Conservation (phyloP, 2,797 vertebrate species). For the Sphenodon punctatus region DNA sequence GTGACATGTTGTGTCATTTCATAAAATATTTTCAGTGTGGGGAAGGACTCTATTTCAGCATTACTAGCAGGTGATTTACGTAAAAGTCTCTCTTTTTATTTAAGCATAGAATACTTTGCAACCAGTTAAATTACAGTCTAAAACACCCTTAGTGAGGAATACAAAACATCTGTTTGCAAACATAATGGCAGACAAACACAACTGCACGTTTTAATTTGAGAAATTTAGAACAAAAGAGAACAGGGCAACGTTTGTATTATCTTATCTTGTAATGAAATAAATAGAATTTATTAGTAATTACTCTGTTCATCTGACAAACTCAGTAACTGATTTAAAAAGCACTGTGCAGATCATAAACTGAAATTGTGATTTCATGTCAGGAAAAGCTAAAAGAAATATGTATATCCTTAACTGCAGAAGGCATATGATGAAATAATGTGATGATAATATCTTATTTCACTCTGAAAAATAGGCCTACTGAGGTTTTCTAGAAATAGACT, state of each 20-base stretch:
- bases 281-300: background rate
- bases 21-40: background rate
- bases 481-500: constrained; percentile 62
- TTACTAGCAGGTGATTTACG: background rate
- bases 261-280: background rate
- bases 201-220: constrained; percentile 27
- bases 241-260: background rate
- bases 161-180: constrained; percentile 30
- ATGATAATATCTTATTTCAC: constrained; percentile 68
- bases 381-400: constrained; percentile 32
- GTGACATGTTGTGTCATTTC: background rate
- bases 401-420: constrained; percentile 28
- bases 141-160: background rate
- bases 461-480: constrained; percentile 63
- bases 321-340: constrained; percentile 16
- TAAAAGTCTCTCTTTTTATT: background rate
- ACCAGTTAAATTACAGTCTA: constrained; percentile 11
- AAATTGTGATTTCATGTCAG: constrained; percentile 21
- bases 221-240: background rate
- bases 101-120: background rate
- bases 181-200: background rate
- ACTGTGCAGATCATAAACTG: constrained; percentile 30
- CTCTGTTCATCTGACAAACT: background rate
- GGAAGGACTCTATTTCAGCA: background rate
- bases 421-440: constrained; percentile 56